Base-by-base conservation (phyloP, 2,888 invertebrate species). In the Adelognathus sp. region DNA sequence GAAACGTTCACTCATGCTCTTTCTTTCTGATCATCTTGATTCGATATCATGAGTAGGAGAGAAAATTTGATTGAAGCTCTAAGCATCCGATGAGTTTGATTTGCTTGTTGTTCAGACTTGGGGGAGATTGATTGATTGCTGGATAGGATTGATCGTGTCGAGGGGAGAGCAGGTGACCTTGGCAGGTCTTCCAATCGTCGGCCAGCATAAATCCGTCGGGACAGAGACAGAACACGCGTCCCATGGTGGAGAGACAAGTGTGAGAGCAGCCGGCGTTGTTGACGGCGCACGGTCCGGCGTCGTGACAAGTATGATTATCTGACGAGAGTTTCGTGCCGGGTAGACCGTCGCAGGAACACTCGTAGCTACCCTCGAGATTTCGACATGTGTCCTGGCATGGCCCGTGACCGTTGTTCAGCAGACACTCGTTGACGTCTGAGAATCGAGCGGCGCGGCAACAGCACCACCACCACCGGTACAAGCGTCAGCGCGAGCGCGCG, bases 351-450 rank as follows among this genome's bases (percentile, higher is more conserved):
- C 95, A 95, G 33, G 93, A 92, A 86, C 95, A 95, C 74, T 87
- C 89, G 90, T 94, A 95, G 69, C 93, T 92, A 46, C 94, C 94
- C 85, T 92, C 91, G 31, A 92, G 92, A 88, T 95, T 95, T 77
- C 90, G 89, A 89, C 95, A 95, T 54, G 92, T 92, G 85, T 94
- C 94, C 89, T 95, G 94, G 85, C 95, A 95, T 9, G 94, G 94
- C 9, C 94, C 95, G 84, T 92, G 93, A 11, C 94, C 94, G 89
- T 94, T 94, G 85, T 94, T 93, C 82, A 93, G 89, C 33, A 93
- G 89, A 86, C 94, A 95, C 89, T 95, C 95, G 90, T 95, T 94
- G 83, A 94, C 91, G 88, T 94, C 94, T 93, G 58, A 50, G 36
- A 39, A 77, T 64, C 33, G 64, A 58, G 56, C 44, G 21, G 54